These are phyloP conservation scores for Chrysotoxum bicinctum DNA, from an alignment of 2,888 invertebrate species.

Conservation along the genomic window DNA sequence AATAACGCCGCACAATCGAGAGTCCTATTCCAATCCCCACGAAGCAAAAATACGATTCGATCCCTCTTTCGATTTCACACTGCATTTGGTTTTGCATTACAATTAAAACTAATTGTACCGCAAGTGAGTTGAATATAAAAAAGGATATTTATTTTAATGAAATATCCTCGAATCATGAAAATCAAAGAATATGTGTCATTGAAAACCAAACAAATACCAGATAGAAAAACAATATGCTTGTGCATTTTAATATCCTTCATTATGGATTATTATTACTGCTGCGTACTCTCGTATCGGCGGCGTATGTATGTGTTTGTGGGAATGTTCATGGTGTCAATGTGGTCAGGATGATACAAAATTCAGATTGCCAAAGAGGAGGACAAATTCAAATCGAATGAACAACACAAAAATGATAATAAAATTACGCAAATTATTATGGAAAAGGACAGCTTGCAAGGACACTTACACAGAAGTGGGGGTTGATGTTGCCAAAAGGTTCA, in stretches of 20 bases:
- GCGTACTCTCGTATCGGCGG: neutral
- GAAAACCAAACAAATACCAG: neutral
- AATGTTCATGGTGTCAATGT: constrained; percentile 2
- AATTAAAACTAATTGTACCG: constrained; percentile 50
- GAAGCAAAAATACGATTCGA: constrained; percentile 21
- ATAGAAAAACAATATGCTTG: constrained; percentile 2
- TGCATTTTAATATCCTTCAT: constrained; percentile 23
- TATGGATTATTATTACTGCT: constrained; percentile 15
- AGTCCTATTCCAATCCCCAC: neutral
- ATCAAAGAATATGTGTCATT: neutral
- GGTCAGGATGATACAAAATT: constrained; percentile 16
- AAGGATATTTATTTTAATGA: constrained; percentile 29
- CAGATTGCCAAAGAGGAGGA: neutral
- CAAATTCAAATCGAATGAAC: constrained; percentile 18
- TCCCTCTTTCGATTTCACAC: constrained; percentile 15
- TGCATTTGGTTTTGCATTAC: constrained; percentile 48
- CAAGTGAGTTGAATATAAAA: constrained; percentile 11
- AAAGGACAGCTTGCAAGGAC: constrained; percentile 29
- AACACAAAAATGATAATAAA: neutral
- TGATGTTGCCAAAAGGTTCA: neutral
- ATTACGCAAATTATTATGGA: constrained; percentile 27
- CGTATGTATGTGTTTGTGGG: neutral
- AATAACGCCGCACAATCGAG: neutral
- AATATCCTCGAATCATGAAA: constrained; percentile 24
- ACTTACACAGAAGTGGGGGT: neutral